Evolutionary conservation across 2,797 vertebrate genomes (phyloP).

Genomic region (Fundulus diaphanus): DNA sequence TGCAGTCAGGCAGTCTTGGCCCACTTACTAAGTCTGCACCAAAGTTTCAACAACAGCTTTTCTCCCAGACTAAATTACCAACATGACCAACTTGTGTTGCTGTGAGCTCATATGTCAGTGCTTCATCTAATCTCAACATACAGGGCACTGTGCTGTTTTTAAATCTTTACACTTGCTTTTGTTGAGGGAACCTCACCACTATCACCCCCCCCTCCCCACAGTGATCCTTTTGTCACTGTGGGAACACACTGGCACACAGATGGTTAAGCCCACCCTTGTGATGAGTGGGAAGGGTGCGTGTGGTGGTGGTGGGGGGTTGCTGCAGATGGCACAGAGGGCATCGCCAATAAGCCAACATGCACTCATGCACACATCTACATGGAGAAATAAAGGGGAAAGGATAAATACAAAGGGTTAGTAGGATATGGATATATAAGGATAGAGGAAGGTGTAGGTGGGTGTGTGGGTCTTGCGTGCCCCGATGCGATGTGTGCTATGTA

Average conservation of each 20-base stretch:
- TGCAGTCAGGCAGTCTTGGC: conserved; percentile 1
- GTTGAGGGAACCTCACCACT: conserved; percentile 46
- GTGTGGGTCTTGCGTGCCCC: conserved; percentile 45
- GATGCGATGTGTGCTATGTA: conserved; percentile 30
- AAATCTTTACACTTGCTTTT: conserved; percentile 27
- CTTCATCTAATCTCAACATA: conserved; percentile 32
- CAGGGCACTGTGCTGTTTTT: conserved; percentile 15
- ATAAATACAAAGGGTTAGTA: conserved; percentile 19
- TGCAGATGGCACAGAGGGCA: conserved; percentile 88
- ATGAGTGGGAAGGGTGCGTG: conserved; percentile 69
- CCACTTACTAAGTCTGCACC: background rate
- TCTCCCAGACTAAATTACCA: conserved; percentile 17
- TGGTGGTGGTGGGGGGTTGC: conserved; percentile 52
- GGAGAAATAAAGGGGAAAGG: conserved; percentile 25
- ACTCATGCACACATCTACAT: conserved; percentile 39
- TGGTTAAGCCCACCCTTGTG: conserved; percentile 86
- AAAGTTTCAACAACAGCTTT: conserved; percentile 19
- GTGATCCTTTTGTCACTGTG: conserved; percentile 63
- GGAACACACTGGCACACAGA: conserved; percentile 85
- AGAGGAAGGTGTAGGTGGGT: conserved; percentile 55
- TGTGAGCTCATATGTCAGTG: conserved; percentile 5
- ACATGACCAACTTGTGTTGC: conserved; percentile 21
- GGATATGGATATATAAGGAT: conserved; percentile 26
- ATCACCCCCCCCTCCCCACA: conserved; percentile 21
- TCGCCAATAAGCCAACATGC: conserved; percentile 77